Base-by-base conservation (phyloP, 2,113 vertebrate genomes). In the Ciconia maguari region DNA sequence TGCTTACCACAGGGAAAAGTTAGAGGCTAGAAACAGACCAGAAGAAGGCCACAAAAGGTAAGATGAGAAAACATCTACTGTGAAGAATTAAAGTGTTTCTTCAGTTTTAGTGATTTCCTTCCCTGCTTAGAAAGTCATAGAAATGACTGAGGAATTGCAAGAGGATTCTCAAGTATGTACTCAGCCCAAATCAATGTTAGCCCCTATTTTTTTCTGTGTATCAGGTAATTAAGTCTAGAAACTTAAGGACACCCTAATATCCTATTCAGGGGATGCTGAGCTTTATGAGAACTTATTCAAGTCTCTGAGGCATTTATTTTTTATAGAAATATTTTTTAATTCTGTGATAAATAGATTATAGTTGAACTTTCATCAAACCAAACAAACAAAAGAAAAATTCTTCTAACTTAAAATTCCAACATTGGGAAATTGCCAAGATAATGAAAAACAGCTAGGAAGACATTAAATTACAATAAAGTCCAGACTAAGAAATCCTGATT, bases 31-130 rank as follows among this genome's bases (percentile, higher is more conserved):
- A 82, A 98, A 82, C 92, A 98, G 96, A 83, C 98, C 98, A 83
- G 99, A 99, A 69, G 99, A 99, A 85, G 97, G 79, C 42, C 42
- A 94, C 44, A 97, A 96, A 95, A 99, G 99, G 99, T 99, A 97
- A 95, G 51, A 78, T 29, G 49, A 34, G 30, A 13, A 46, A 25
- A 24, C 22, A 69, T 22, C 25, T 71, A 13, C 68, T 49, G 8
- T 49, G 13, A 26, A 16, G 30, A 62, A 60, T 10, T 29, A 38
- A 54, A 60, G 9, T 7, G 4, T 72, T 32, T 78, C 11, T 16
- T 64, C 19, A 55, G 17, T 27, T 86, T 78, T 57, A 65, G n/a
- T n/a, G 13, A 26, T 30, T 74, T 85, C 36, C 29, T 93, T 52
- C 36, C 15, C 26, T 36, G 21, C 18, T 78, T 71, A 60, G 21